Evolutionary conservation across 2,797 vertebrate genomes (phyloP).

Genomic region (Lagorchestes hirsutus): DNA sequence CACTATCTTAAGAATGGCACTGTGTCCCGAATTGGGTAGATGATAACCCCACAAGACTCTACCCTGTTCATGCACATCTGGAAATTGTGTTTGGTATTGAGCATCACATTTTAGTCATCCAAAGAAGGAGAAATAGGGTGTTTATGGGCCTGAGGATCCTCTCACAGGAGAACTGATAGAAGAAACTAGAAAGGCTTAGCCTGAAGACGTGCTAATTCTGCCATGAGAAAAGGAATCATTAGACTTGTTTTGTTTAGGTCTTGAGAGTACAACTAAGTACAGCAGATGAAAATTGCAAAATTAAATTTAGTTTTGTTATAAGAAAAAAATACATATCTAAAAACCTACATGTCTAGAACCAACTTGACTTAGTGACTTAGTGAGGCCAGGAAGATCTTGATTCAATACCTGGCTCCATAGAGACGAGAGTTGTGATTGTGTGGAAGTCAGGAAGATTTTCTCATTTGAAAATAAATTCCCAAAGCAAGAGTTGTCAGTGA

Average conservation of each 20-base stretch:
- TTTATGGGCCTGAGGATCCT: background rate
- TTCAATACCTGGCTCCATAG: background rate
- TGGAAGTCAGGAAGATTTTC: background rate
- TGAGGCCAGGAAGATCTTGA: background rate
- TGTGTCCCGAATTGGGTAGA: background rate
- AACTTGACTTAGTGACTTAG: background rate
- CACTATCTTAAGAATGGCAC: background rate
- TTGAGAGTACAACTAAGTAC: background rate
- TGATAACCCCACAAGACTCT: background rate
- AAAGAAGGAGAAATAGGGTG: background rate
- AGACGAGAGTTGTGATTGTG: background rate
- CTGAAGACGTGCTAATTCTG: background rate
- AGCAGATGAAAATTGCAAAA: background rate
- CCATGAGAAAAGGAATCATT: background rate
- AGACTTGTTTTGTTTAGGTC: background rate
- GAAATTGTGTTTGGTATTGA: background rate
- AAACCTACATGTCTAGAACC: background rate
- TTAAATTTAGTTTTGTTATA: background rate
- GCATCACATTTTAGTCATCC: background rate
- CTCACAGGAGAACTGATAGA: background rate
- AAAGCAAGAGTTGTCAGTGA: no score
- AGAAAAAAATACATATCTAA: background rate
- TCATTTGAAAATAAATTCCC: background rate
- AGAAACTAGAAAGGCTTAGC: background rate
- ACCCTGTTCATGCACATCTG: background rate